Evolutionary conservation across 37 sponge, comb jelly and placozoan species (phyloP), one percentile per base, ranked within the genome.

Genomic region (Oopsacas minuta): DNA sequence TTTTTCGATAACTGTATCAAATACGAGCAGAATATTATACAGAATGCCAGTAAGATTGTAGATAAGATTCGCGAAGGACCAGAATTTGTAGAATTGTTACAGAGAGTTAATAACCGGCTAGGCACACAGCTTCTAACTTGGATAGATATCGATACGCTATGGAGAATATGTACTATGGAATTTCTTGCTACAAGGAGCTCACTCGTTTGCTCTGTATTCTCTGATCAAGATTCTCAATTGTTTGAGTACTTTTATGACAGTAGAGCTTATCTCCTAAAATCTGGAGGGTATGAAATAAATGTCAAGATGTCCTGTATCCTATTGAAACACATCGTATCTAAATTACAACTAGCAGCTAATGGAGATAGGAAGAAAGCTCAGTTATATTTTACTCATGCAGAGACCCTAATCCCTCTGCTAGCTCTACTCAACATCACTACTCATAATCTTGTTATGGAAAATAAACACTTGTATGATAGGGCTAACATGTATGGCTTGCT

Each of bases 381-480:
- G 5, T 12, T 61, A 5, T 61, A 61, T 12, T 61, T 61, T 34
- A 34, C 75, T 3, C 75, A 61, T 34, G 75, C 75, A 61, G 75
- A 61, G 75, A 61, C 75, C 75, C 75, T 61, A 3, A n/a, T 61
- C 28, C 75, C 75, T 3, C 75, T 61, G 32, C 75, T 61, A 3
- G 75, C 75, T 61, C 75, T 61, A 12, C 75, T 61, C 75, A 61
- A 61, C 22, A 61, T 61, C 75, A 20, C 28, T 34, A 61, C 75
- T 25, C 32, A 61, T 34, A 32, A 25, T 3, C 17, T 61, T 25
- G 28, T 61, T 10, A n/a, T 61, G 20, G 30, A 61, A 3, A 5
- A 25, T 7, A 25, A 3, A 34, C 1, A 3, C 28, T 25, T 12
- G 7, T 34, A 25, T 3, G 30, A 61, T 10, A 61, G 75, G 75